Base-by-base conservation (phyloP, 2,113 vertebrate genomes). In the Seriola aureovittata region DNA sequence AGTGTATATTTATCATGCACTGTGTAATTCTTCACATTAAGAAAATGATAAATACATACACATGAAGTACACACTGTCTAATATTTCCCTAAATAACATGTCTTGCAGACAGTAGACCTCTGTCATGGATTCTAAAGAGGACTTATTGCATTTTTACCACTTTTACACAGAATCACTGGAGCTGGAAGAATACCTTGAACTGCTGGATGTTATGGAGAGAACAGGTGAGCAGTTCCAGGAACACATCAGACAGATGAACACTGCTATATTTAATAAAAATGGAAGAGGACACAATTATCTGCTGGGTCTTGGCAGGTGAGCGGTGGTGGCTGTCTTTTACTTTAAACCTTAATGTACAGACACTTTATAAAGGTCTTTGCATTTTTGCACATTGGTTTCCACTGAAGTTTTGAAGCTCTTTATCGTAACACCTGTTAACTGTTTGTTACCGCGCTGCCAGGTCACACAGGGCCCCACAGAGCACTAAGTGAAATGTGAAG, bases 101-200 rank as follows among this genome's bases (percentile, higher is more conserved):
- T 5, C 4, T 48, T 8, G 7, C 8, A 8, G 40, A 42, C 40
- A 38, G 38, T 19, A 50, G 50, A 21, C 19, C 50, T 36, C 7
- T 44, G 46, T 62, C 23, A 2, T 62, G 13, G n/a, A 36, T 17
- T 74, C 7, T 36, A 4, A 23, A 50, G 11, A 60, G 11, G 29
- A 23, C 21, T 50, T 50, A 1, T n/a, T 21, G 19, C n/a, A 4
- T 21, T 52, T 52, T 19, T 52, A 42, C 40, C 40, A 8, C 16
- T 9, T 54, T 54, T n/a, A 21, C 50, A 54, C 6, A 21, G 50
- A 54, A 21, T 1, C 4, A n/a, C 50, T 38, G n/a, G 48, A n/a
- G 38, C 23, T 1, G 63, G 48, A 55, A 55, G 29, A 70, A 36
- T 48, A 63, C 64, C 34, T 23, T 12, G 48, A 82, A 64, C 50